These are phyloP conservation scores for Drymonia ruficornis DNA, from an alignment of 2,888 invertebrate species.

Conservation along the genomic window DNA sequence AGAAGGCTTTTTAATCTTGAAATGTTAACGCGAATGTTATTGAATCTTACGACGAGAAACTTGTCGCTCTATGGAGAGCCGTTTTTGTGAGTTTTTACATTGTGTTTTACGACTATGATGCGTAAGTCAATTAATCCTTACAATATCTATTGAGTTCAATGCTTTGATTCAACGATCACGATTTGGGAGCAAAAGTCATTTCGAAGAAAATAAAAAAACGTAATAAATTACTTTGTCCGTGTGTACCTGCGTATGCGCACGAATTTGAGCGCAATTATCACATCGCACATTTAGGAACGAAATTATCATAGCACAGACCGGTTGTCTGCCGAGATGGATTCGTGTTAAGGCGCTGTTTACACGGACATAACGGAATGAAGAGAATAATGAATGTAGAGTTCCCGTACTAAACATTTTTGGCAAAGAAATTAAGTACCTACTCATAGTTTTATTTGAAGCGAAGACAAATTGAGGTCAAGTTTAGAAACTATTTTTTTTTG, in stretches of 20 bases:
- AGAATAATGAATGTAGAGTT: background rate
- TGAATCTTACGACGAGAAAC: no score
- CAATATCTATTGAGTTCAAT: background rate
- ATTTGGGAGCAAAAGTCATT: background rate
- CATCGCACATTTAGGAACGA: constrained; percentile 44
- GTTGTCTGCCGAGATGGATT: constrained; percentile 18
- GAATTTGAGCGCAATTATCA: constrained; percentile 13
- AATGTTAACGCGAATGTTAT: no score
- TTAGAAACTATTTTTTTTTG: no score
- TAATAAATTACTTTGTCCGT: background rate
- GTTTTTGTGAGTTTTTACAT: no score
- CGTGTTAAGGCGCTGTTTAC: constrained; percentile 15
- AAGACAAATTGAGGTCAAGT: no score
- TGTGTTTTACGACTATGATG: no score
- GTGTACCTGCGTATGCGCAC: background rate
- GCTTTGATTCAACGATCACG: background rate
- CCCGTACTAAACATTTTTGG: background rate
- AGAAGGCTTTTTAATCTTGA: no score
- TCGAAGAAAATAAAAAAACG: background rate
- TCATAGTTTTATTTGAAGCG: background rate
- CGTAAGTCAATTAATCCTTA: no score
- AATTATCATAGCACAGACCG: constrained; percentile 52
- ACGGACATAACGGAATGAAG: background rate
- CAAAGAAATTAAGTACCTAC: background rate
- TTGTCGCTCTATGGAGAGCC: no score